Evolutionary conservation across 2,888 invertebrate genomes (phyloP).

Genomic region (Diloba caeruleocephala): DNA sequence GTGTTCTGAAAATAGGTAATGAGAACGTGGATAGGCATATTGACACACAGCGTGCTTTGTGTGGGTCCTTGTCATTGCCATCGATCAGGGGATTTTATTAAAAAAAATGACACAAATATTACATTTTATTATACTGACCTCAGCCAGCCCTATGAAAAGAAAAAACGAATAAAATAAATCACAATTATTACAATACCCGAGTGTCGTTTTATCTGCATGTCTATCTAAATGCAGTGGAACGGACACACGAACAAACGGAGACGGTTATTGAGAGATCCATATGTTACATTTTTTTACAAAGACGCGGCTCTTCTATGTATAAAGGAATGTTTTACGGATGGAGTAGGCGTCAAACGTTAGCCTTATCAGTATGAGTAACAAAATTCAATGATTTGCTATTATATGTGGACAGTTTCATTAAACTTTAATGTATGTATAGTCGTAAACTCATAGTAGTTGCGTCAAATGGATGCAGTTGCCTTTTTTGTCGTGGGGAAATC

Average conservation of each 20-base stretch:
- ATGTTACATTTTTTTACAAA: conserved; percentile 66
- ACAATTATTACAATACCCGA: conserved; percentile 81
- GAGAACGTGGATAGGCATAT: no score
- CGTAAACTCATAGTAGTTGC: no score
- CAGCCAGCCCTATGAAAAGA: conserved; percentile 51
- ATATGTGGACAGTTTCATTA: conserved; percentile 32
- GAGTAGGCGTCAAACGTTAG: conserved; percentile 57
- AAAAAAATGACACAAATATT: conserved; percentile 11
- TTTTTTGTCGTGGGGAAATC: no score
- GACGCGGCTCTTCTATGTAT: conserved; percentile 47
- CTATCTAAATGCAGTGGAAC: conserved; percentile 79
- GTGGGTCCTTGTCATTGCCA: no score
- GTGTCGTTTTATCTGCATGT: conserved; percentile 73
- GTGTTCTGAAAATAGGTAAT: no score
- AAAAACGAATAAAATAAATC: conserved; percentile 69
- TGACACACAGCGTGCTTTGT: no score
- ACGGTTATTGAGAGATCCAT: conserved; percentile 74
- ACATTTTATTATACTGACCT: background rate
- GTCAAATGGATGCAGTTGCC: no score
- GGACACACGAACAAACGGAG: conserved; percentile 64
- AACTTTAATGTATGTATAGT: conserved; percentile 1
- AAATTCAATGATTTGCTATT: conserved; percentile 42
- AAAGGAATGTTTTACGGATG: conserved; percentile 54
- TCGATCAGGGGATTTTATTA: no score
- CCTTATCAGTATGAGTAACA: conserved; percentile 45